Evolutionary conservation across 92 coral and sea anemone genomes (phyloP).

Genomic region (Metridium senile): DNA sequence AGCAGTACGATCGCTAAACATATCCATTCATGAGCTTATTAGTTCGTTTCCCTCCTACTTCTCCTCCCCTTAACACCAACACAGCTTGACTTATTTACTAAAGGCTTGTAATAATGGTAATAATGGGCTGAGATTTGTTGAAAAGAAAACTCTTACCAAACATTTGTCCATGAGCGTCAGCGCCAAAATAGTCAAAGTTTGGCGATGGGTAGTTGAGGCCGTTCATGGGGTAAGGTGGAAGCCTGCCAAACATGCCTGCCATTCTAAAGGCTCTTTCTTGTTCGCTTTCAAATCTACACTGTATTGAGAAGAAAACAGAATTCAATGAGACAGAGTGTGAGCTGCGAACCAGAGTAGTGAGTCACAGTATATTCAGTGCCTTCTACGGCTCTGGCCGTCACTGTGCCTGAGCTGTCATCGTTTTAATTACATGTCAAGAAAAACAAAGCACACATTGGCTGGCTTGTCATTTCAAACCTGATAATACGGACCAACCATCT

Average conservation of each 20-base stretch:
- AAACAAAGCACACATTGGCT: slow-evolving; percentile 51
- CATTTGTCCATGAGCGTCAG: slow-evolving; percentile 72
- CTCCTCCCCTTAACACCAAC: neutral
- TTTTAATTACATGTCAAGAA: slow-evolving; percentile 48
- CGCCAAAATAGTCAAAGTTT: slow-evolving; percentile 72
- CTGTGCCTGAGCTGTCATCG: slow-evolving; percentile 56
- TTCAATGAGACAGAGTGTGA: neutral
- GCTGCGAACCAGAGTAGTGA: slow-evolving; percentile 18
- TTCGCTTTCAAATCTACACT: slow-evolving; percentile 52
- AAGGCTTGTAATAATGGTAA: neutral
- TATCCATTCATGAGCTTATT: neutral
- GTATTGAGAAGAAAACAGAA: slow-evolving; percentile 9
- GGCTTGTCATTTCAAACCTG: slow-evolving; percentile 45
- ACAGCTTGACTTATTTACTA: slow-evolving; percentile 4
- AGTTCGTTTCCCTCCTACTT: neutral
- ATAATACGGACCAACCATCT: slow-evolving; percentile 48
- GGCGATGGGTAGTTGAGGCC: slow-evolving; percentile 79
- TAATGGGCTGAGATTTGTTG: neutral
- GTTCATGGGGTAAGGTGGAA: slow-evolving; percentile 84
- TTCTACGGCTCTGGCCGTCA: slow-evolving; percentile 29
- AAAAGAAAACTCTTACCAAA: slow-evolving; percentile 37
- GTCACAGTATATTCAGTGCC: slow-evolving; percentile 16
- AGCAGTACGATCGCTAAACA: neutral
- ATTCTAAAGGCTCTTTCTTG: slow-evolving; percentile 58
- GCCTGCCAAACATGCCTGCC: slow-evolving; percentile 89